Evolutionary conservation across 1,140 invertebrate genomes (phyloP).

Genomic region (Adelges cooleyi): DNA sequence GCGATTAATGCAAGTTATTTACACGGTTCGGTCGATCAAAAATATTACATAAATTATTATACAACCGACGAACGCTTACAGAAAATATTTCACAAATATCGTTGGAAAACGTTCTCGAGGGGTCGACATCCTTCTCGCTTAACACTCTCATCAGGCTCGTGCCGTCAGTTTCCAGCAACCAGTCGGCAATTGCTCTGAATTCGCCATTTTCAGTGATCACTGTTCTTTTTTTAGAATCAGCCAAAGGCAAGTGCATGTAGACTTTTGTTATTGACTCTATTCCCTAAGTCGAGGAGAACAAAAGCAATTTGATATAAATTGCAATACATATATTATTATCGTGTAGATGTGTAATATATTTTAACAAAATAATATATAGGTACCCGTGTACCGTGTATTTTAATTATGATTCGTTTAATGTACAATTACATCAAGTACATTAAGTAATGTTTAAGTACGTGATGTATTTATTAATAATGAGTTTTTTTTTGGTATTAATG

Average conservation of each 20-base stretch:
- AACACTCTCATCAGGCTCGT: constrained; percentile 96
- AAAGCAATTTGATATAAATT: neutral
- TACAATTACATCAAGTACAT: no score
- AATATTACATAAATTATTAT: neutral
- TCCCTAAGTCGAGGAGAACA: constrained; percentile 40
- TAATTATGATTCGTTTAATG: no score
- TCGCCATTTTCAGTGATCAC: constrained; percentile 95
- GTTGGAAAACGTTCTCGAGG: constrained; percentile 91
- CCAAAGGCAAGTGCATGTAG: constrained; percentile 98
- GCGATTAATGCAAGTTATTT: neutral
- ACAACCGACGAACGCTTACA: constrained; percentile 39
- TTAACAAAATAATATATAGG: no score
- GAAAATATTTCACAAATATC: constrained; percentile 99
- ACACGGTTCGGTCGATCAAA: no score
- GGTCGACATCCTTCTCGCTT: constrained; percentile 93
- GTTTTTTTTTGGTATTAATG: no score
- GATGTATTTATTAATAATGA: no score
- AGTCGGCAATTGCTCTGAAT: constrained; percentile 96
- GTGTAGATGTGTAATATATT: no score
- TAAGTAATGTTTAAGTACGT: no score
- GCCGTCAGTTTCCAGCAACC: constrained; percentile 99
- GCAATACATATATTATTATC: no score
- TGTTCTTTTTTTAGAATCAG: constrained; percentile 95
- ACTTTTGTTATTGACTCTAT: constrained; percentile 88
- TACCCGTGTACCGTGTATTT: no score